Evolutionary conservation across 2,888 invertebrate genomes (phyloP), one percentile per base, ranked within the genome.

Genomic region (Notodonta ziczac): DNA sequence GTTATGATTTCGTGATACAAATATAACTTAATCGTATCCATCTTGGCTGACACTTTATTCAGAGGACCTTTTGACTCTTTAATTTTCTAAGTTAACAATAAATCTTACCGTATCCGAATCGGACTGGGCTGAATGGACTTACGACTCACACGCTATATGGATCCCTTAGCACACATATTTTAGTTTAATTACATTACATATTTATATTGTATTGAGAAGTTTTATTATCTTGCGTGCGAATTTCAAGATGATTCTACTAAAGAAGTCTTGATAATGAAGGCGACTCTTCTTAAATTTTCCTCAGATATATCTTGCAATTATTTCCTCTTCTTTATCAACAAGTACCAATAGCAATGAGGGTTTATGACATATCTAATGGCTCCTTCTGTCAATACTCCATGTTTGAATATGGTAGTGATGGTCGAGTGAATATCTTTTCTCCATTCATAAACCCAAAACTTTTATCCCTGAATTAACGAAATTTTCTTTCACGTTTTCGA

Each of bases 91-190:
- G 70, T 70, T 74, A 82, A 58, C 56, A 62, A 61, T 35, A 67
- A 67, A 85, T 84, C 90, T 92, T 91, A 92, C 91, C 91, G 79
- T 80, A 78, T 80, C 76, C 73, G 72, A 54, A 79, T 81, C 78
- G 91, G 91, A 89, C 91, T 90, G 92, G 90, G 90, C 90, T 87
- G 84, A 85, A 81, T 83, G 83, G 89, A 89, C 90, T 85, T 81
- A 86, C 85, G 88, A 87, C 83, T 83, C 84, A 80, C 78, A 76
- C 74, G 66, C 74, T 72, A 72, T 72, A 73, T 66, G 59, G 64
- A 61, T 69, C 73, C 70, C 61, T 72, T 62, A 24, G 59, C 57
- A 65, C 63, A 68, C 56, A 64, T 56, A 69, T 72, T 67, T 64
- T 64, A 57, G 40, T 63, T 70, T 62, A 55, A 24, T 24, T 24